Evolutionary conservation across 1,140 invertebrate genomes (phyloP), one percentile per base, ranked within the genome.

Genomic region (Leptopilina clavipes): DNA sequence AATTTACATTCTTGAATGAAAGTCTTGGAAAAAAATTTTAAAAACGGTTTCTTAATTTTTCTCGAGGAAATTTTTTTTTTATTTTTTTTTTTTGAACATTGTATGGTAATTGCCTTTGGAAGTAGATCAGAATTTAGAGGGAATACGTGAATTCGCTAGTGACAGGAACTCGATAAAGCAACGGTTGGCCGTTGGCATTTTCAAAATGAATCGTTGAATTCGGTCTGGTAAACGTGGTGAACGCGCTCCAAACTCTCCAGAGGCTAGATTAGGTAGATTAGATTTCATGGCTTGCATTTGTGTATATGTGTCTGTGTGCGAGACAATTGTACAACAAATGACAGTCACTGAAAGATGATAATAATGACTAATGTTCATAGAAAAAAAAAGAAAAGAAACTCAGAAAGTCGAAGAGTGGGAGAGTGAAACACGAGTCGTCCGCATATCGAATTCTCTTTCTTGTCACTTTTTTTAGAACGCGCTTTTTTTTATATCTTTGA

Each of bases 281-380:
- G 56, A 65, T 65, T 65, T 65, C 56, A 65, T 25, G 10, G 56
- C 22, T 59, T 40, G 22, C 22, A 65, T 18, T 59, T 19, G 45
- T 48, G n/a, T 48, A 5, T 2, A 31, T 31, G 25, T 31, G 25
- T 48, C 8, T 48, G 45, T 48, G 45, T 5, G 45, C 56, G 12
- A 14, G 19, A 11, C 22, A 31, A 65, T 65, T 22, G 56, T 22
- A n/a, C 22, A 31, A 65, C 10, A 11, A 65, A 65, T 65, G 59
- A 65, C 11, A 65, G 12, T 31, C 59, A 22, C 59, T 65, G 19
- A 65, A 65, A 9, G 59, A 65, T 22, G 59, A 65, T 31, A 65
- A 65, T 65, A 65, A 65, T 65, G 59, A 65, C 59, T 65, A 65
- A 65, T 65, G 59, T 65, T 65, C 54, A 59, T 22, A 59, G 54